Conservation (phyloP, 2,888 invertebrate species). For the Matsumyia berberina region DNA sequence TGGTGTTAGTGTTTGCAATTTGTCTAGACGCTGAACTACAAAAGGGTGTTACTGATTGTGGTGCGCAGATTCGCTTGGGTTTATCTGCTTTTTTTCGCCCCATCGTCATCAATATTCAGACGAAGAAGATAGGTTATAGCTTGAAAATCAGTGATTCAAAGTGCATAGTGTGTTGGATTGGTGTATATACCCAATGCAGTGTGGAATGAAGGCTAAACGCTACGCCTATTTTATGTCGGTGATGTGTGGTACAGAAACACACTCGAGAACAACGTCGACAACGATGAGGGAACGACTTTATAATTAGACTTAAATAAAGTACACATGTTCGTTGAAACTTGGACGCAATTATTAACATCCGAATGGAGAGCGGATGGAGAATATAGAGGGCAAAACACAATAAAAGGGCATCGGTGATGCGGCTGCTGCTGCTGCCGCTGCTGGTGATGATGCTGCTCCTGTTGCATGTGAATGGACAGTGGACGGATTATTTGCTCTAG, state of each 20-base stretch:
- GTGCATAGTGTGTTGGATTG: slow-evolving; percentile 21
- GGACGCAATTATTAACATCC: slow-evolving; percentile 72
- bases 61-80: slow-evolving; percentile 63
- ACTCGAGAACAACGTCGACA: not conserved
- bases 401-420: too few relatives aligned
- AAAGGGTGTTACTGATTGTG: slow-evolving; percentile 76
- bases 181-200: slow-evolving; percentile 14
- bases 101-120: slow-evolving; percentile 53
- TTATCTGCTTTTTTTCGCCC: slow-evolving; percentile 27
- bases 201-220: slow-evolving; percentile 62
- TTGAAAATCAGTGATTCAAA: slow-evolving; percentile 66
- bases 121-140: slow-evolving; percentile 42
- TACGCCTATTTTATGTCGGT: slow-evolving; percentile 65
- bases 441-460: slow-evolving; percentile 8
- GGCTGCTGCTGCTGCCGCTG: not conserved
- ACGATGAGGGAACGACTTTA: slow-evolving; percentile 52
- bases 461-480: slow-evolving; percentile 47
- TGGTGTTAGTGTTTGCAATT: slow-evolving; percentile 72
- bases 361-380: slow-evolving; percentile 50
- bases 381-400: slow-evolving; percentile 19
- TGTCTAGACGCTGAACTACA: slow-evolving; percentile 75
- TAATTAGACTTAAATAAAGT: slow-evolving; percentile 75
- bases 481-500: slow-evolving; percentile 67
- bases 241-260: slow-evolving; percentile 40
- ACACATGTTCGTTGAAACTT: slow-evolving; percentile 73